Evolutionary conservation across 2,113 vertebrate genomes (phyloP).

Genomic region (Epinephelus cyanopodus): DNA sequence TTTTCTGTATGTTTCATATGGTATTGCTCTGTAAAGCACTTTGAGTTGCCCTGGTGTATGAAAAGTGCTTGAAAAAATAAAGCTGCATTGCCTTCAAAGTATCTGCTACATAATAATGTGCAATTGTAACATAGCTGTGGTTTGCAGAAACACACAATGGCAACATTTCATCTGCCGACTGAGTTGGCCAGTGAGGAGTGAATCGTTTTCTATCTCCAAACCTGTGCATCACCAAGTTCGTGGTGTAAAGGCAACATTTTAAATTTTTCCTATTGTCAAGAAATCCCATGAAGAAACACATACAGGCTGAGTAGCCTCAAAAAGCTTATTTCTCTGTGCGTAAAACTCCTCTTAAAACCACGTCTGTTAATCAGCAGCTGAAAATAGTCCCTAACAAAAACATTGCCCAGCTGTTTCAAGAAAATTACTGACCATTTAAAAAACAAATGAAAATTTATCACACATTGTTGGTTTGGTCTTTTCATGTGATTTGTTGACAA

Average conservation of each 20-base stretch:
- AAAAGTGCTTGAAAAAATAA: too few relatives aligned
- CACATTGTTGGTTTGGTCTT: slow-evolving; percentile 5
- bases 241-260: background rate
- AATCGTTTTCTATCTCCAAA: slow-evolving; percentile 9
- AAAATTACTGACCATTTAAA: background rate
- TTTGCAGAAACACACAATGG: too few relatives aligned
- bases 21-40: too few relatives aligned
- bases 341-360: background rate
- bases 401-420: background rate
- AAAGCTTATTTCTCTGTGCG: too few relatives aligned
- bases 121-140: too few relatives aligned
- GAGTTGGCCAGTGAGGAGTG: background rate
- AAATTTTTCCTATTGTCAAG: background rate
- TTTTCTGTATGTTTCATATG: too few relatives aligned
- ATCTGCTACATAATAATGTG: too few relatives aligned
- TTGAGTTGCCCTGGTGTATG: too few relatives aligned
- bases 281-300: background rate
- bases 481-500: slow-evolving; percentile 35
- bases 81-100: too few relatives aligned
- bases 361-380: background rate
- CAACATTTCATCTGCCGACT: too few relatives aligned
- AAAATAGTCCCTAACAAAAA: background rate
- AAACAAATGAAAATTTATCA: background rate
- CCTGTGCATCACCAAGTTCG: background rate
- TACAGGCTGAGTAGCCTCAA: too few relatives aligned